Evolutionary conservation across 2,888 invertebrate genomes (phyloP).

Genomic region (Eristalis arbustorum): DNA sequence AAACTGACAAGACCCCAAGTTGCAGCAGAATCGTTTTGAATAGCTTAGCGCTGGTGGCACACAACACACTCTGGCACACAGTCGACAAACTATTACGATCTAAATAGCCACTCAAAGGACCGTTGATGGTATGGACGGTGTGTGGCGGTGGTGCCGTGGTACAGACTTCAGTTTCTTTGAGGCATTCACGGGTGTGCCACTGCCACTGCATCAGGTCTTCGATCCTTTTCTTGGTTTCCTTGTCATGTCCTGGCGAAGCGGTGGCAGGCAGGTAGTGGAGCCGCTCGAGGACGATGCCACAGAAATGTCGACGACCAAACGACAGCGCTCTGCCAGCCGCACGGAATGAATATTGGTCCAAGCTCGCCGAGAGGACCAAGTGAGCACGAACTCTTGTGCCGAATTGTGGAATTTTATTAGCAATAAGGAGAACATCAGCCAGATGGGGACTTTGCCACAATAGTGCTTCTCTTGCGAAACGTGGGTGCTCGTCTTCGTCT

Average conservation of each 20-base stretch:
- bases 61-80: conserved; percentile 34
- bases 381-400: conserved; percentile 45
- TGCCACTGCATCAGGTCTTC: conserved; percentile 11
- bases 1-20: conserved; percentile 56
- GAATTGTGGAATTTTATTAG: conserved; percentile 62
- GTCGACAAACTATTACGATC: conserved; percentile 59
- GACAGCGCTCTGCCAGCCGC: conserved; percentile 38
- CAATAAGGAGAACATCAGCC: conserved; percentile 65
- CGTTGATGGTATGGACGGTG: not conserved
- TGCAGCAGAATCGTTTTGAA: conserved; percentile 52
- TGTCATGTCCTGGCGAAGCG: not conserved
- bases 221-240: not conserved
- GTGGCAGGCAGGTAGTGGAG: conserved; percentile 25
- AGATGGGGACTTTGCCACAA: conserved; percentile 63
- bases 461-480: conserved; percentile 44
- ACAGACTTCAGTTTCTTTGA: not conserved
- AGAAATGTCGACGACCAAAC: conserved; percentile 5
- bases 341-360: conserved; percentile 54
- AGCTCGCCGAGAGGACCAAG: conserved; percentile 15
- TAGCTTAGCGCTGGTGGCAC: conserved; percentile 44
- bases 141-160: not conserved
- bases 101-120: conserved; percentile 65
- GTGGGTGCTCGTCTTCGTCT: not conserved
- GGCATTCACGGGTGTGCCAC: not conserved
- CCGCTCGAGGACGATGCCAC: not conserved